Evolutionary conservation across 92 coral and sea anemone genomes (phyloP).

Genomic region (Zoanthus solanderi): DNA sequence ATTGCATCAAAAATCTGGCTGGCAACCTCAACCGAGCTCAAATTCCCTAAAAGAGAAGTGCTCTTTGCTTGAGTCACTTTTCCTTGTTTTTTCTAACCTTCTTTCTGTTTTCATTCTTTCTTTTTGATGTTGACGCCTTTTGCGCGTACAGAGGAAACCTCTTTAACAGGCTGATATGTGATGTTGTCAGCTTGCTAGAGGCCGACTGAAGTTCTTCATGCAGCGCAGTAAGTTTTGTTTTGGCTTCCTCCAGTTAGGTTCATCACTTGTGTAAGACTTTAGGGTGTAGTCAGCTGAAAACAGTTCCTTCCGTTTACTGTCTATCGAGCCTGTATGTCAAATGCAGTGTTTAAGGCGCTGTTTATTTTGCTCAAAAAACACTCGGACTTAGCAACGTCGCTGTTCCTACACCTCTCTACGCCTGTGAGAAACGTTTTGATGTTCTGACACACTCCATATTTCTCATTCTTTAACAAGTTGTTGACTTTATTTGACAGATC

Average conservation of each 20-base stretch:
- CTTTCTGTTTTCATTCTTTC: slow-evolving; percentile 41
- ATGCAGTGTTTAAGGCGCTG: slow-evolving; percentile 37
- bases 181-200: slow-evolving; percentile 58
- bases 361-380: slow-evolving; percentile 42
- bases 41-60: slow-evolving; percentile 18
- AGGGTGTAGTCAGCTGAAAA: slow-evolving; percentile 45
- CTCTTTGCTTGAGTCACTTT: slow-evolving; percentile 44
- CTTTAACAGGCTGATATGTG: slow-evolving; percentile 48
- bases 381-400: slow-evolving; percentile 53
- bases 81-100: slow-evolving; percentile 45
- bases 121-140: slow-evolving; percentile 39
- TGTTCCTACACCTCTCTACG: slow-evolving; percentile 12
- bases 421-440: background rate
- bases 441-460: background rate
- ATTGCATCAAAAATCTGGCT: background rate
- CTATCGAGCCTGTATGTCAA: slow-evolving; percentile 43
- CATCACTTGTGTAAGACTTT: slow-evolving; percentile 48
- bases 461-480: slow-evolving; percentile 19
- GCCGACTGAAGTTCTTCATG: slow-evolving; percentile 50
- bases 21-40: background rate
- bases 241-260: slow-evolving; percentile 44
- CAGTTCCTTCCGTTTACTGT: slow-evolving; percentile 44
- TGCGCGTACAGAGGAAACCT: slow-evolving; percentile 48
- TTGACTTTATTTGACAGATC: slow-evolving; percentile 37
- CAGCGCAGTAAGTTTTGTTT: slow-evolving; percentile 36